phyloP scores from a whole-genome alignment of 2,797 vertebrate species.

The Gymnoscopelus microlampas region DNA sequence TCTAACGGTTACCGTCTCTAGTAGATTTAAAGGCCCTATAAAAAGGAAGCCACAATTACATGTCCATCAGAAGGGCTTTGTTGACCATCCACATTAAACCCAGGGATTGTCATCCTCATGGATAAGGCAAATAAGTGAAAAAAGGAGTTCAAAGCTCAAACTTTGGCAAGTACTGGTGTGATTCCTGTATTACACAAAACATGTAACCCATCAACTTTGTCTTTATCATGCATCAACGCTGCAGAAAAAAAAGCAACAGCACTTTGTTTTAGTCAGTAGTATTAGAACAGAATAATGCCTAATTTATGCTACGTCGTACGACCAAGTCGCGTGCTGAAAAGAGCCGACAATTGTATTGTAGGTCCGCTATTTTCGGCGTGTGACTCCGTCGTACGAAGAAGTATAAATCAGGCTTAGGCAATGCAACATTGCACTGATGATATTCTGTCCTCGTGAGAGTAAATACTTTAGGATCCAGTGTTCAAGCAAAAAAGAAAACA shows the following conservation, averaged over 20 bases:
- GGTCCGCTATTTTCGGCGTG: too few species aligned
- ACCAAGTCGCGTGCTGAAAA: too few species aligned
- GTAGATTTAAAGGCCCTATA: conserved; percentile 38
- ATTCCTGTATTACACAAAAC: conserved; percentile 50
- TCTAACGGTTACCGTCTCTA: conserved; percentile 69
- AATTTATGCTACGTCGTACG: too few species aligned
- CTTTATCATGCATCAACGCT: conserved; percentile 75
- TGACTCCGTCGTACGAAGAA: too few species aligned
- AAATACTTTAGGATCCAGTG: conserved; percentile 64
- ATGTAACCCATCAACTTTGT: conserved; percentile 35
- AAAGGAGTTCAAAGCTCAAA: conserved; percentile 74
- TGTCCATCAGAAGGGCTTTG: conserved; percentile 1
- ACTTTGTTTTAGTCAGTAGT: conserved; percentile 44
- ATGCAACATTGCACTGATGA: conserved; percentile 66
- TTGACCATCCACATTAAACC: conserved; percentile 19
- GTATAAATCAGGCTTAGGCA: conserved; percentile 10
- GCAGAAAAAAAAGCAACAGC: conserved; percentile 36
- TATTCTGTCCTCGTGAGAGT: conserved; percentile 59
- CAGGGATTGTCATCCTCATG: conserved; percentile 57
- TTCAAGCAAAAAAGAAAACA: conserved; percentile 56
- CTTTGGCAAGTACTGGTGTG: conserved; percentile 80
- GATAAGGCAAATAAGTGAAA: conserved; percentile 71
- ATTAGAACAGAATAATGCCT: conserved; percentile 26
- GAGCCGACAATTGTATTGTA: too few species aligned
- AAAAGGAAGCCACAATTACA: conserved; percentile 30